Percentiles rank a stretch among this genome's conserved stretches.
These are phyloP conservation scores for Melanotaenia maccullochi DNA, from an alignment of 2,797 vertebrate species.

Conservation along the genomic window DNA sequence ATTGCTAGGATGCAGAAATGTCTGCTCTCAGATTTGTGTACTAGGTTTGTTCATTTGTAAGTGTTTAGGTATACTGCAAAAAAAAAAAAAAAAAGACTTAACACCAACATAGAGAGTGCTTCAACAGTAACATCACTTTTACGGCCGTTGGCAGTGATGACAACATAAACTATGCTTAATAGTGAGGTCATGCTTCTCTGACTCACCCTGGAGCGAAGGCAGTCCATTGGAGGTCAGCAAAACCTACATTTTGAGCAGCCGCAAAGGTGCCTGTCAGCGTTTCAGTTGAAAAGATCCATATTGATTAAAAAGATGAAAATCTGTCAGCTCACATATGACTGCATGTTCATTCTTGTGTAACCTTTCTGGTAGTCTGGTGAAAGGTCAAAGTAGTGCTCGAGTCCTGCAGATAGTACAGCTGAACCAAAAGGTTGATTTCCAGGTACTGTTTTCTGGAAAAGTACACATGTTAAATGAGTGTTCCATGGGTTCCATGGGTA, in stretches of 20 bases:
- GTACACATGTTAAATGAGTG: background rate
- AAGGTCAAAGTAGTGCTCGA: background rate
- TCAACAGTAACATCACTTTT: background rate
- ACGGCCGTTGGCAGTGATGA: background rate
- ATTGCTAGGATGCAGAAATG: background rate
- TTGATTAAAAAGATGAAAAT: background rate
- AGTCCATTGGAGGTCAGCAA: slow-evolving; percentile 3
- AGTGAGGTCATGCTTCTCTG: background rate
- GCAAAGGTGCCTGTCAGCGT: background rate
- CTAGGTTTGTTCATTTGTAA: background rate
- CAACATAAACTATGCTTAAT: background rate
- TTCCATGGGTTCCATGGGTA: background rate
- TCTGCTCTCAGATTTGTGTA: background rate
- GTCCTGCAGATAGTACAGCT: background rate
- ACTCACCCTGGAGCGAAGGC: background rate
- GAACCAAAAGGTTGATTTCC: background rate
- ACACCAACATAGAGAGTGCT: background rate
- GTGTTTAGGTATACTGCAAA: background rate
- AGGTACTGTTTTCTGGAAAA: background rate
- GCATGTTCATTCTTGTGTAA: background rate
- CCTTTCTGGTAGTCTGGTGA: background rate
- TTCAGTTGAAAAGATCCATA: background rate
- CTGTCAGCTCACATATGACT: background rate
- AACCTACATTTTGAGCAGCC: background rate
- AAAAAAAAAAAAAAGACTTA: too few species aligned